These are phyloP conservation scores for Pollicipes pollicipes DNA, from an alignment of 1,140 invertebrate species.

Conservation along the genomic window DNA sequence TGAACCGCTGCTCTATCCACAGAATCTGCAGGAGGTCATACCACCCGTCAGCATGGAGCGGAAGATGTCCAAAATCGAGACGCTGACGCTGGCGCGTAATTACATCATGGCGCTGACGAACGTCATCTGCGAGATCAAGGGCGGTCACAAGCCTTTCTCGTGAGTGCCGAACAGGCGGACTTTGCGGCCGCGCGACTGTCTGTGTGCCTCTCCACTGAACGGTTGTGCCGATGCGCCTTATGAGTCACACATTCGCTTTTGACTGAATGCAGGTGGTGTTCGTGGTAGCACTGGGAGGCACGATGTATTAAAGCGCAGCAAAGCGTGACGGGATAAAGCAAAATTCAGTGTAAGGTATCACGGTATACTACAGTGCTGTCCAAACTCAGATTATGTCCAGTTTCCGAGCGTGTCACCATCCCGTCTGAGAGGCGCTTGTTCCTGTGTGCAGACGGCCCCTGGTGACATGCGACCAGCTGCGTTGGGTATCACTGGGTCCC, in stretches of 20 bases:
- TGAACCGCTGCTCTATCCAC: no score
- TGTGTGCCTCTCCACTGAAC: conserved; percentile 6
- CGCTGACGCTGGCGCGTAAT: conserved; percentile 68
- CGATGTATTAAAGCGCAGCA: not conserved
- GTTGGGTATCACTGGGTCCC: no score
- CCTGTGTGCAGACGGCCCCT: no score
- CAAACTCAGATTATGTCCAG: no score
- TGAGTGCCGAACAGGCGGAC: conserved; percentile 15
- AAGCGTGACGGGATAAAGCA: not conserved
- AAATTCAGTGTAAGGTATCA: no score
- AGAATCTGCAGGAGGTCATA: conserved; percentile 65
- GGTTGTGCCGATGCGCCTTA: conserved; percentile 1
- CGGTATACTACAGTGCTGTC: no score
- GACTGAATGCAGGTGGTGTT: conserved; percentile 1
- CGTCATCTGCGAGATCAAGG: conserved; percentile 61
- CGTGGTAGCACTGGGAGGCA: not conserved
- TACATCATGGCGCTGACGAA: conserved; percentile 79
- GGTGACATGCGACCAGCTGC: no score
- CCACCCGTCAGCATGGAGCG: conserved; percentile 69
- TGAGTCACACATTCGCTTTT: not conserved
- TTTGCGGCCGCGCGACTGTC: not conserved
- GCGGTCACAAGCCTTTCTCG: conserved; percentile 42
- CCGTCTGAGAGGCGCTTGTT: no score
- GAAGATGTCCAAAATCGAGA: conserved; percentile 71
- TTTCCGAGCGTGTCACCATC: no score